Percentiles rank a stretch among this genome's conserved stretches.
phyloP scores from a whole-genome alignment of 2,113 vertebrate genomes.

The Hyperopisus bebe region DNA sequence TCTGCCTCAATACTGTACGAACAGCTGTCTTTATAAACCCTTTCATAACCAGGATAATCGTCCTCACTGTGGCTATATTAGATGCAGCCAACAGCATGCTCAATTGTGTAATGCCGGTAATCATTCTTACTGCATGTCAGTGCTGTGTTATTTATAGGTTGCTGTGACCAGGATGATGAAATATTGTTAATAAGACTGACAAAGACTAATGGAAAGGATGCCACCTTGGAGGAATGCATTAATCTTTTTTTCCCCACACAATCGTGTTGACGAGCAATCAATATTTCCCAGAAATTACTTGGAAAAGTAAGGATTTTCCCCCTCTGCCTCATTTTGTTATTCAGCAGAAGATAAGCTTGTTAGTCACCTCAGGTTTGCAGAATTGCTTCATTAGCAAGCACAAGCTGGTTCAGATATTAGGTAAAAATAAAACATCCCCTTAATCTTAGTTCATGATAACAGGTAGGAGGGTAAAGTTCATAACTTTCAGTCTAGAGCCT shows the following conservation, averaged over 20 bases:
- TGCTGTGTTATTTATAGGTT: slow-evolving; percentile 6
- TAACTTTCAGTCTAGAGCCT: background rate
- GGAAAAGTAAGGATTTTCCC: background rate
- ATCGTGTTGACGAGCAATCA: slow-evolving; percentile 8
- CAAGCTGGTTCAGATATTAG: background rate
- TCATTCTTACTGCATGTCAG: slow-evolving; percentile 10
- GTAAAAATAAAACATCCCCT: background rate
- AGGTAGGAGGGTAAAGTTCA: background rate
- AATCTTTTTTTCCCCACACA: background rate
- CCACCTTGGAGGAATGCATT: slow-evolving; percentile 17
- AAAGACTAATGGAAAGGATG: slow-evolving; percentile 13
- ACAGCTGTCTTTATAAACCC: background rate
- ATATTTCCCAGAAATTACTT: background rate
- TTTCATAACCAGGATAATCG: background rate
- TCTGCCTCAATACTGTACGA: background rate
- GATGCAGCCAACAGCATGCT: background rate
- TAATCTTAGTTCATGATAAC: background rate
- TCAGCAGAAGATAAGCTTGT: background rate
- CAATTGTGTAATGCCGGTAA: background rate
- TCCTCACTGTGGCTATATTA: background rate
- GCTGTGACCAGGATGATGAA: slow-evolving; percentile 11
- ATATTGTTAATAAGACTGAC: slow-evolving; percentile 14
- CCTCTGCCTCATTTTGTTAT: background rate
- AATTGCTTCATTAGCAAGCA: background rate
- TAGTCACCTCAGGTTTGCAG: background rate